Conservation (phyloP, 2,113 vertebrate species). For the Erpornis zantholeuca region DNA sequence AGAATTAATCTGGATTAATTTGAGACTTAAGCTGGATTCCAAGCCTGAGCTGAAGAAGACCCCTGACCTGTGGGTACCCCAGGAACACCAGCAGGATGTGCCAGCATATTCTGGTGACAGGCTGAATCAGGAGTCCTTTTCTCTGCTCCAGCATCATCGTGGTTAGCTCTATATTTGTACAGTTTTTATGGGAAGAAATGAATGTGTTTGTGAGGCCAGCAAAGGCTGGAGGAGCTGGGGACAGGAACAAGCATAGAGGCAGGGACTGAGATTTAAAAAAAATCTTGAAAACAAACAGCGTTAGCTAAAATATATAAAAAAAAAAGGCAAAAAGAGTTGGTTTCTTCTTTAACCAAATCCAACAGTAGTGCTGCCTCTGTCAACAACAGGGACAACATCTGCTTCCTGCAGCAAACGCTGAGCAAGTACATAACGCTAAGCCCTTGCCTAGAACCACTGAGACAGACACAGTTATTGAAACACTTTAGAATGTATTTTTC, state of each 20-base stretch:
- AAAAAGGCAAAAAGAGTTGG: neutral
- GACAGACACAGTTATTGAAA: neutral
- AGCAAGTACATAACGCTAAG: neutral
- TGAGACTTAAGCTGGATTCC: neutral
- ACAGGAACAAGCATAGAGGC: neutral
- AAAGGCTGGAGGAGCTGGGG: neutral
- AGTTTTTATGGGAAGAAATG: conserved; percentile 40
- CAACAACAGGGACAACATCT: conserved; percentile 8
- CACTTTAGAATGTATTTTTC: neutral
- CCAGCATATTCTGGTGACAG: neutral
- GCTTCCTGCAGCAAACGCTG: neutral
- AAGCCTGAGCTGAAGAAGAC: neutral
- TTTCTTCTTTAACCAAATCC: neutral
- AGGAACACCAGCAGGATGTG: neutral
- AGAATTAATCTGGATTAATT: neutral
- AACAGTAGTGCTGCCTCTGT: neutral
- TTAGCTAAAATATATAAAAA: neutral
- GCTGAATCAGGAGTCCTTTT: neutral
- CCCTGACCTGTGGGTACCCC: neutral
- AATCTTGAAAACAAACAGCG: neutral
- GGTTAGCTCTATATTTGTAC: conserved; percentile 32
- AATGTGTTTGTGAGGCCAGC: neutral
- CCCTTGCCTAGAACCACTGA: neutral
- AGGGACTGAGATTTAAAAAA: neutral
- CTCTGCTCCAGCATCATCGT: neutral